Conservation (phyloP, 2,113 vertebrate species). For the Limanda limanda region DNA sequence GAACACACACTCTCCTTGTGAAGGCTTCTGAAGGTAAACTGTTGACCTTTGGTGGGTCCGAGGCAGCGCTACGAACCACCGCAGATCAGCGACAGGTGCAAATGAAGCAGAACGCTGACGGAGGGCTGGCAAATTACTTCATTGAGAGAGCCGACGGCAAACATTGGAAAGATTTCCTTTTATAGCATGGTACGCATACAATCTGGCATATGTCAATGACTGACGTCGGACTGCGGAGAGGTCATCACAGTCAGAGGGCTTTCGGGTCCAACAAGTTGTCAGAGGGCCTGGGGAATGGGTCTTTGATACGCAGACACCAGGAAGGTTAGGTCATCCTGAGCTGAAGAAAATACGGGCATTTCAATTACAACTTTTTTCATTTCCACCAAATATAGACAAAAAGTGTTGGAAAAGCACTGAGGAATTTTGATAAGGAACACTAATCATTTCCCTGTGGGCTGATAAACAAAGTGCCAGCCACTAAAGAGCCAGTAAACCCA, state of each 20-base stretch:
- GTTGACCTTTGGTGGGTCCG: conserved; percentile 45
- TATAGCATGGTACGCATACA: conserved; percentile 62
- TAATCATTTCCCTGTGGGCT: conserved; percentile 27
- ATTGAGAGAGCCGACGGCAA: conserved; percentile 39
- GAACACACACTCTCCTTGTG: conserved; percentile 28
- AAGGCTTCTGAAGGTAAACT: conserved; percentile 20
- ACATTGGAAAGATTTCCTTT: conserved; percentile 60
- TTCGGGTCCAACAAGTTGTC: conserved; percentile 52
- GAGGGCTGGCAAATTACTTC: conserved; percentile 33
- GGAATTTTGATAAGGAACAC: conserved; percentile 52
- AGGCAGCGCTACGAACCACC: conserved; percentile 28
- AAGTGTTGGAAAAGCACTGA: conserved; percentile 40
- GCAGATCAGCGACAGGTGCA: conserved; percentile 52
- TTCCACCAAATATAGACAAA: conserved; percentile 66
- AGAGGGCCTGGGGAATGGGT: conserved; percentile 39
- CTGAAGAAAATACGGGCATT: too few species aligned
- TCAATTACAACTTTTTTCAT: conserved; percentile 23
- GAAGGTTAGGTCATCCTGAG: not conserved
- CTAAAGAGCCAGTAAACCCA: conserved; percentile 6
- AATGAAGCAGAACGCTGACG: conserved; percentile 58
- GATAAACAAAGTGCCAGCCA: conserved; percentile 41
- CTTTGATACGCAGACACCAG: conserved; percentile 68
- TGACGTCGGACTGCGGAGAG: conserved; percentile 53
- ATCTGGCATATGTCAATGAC: conserved; percentile 63
- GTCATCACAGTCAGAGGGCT: conserved; percentile 54